These are phyloP conservation scores for Circaetus gallicus DNA, from an alignment of 2,113 vertebrate species.

Conservation along the genomic window DNA sequence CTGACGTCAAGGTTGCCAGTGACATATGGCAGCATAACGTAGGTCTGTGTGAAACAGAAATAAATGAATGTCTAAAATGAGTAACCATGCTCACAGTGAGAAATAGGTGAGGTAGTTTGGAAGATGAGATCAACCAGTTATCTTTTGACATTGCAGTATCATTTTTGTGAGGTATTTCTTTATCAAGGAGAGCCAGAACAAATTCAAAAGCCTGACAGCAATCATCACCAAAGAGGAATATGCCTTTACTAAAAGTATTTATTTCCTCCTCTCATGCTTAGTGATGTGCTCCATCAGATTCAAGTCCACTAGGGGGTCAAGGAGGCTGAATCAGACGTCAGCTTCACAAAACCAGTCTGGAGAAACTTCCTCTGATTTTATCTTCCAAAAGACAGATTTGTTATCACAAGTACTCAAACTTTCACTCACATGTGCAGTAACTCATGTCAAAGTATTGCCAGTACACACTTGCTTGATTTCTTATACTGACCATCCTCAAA, in stretches of 20 bases:
- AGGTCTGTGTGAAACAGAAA: neutral
- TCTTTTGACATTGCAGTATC: neutral
- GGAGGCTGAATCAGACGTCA: neutral
- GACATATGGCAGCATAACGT: neutral
- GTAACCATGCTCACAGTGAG: neutral
- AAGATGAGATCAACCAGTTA: neutral
- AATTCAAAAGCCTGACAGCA: neutral
- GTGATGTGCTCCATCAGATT: neutral
- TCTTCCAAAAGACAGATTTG: neutral
- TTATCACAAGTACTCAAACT: neutral
- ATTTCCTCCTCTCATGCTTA: neutral
- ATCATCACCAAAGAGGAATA: neutral
- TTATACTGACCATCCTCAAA: neutral
- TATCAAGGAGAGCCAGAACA: neutral
- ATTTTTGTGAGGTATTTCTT: neutral
- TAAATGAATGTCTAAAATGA: neutral
- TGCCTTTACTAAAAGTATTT: neutral
- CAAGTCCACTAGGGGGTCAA: neutral
- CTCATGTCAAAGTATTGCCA: neutral
- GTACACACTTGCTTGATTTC: neutral
- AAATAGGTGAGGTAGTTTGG: neutral
- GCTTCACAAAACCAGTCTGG: neutral
- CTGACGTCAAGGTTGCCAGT: neutral
- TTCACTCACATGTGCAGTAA: neutral
- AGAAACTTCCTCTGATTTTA: neutral